Evolutionary conservation across 2,888 invertebrate genomes (phyloP).

Genomic region (Julus scandinavius): DNA sequence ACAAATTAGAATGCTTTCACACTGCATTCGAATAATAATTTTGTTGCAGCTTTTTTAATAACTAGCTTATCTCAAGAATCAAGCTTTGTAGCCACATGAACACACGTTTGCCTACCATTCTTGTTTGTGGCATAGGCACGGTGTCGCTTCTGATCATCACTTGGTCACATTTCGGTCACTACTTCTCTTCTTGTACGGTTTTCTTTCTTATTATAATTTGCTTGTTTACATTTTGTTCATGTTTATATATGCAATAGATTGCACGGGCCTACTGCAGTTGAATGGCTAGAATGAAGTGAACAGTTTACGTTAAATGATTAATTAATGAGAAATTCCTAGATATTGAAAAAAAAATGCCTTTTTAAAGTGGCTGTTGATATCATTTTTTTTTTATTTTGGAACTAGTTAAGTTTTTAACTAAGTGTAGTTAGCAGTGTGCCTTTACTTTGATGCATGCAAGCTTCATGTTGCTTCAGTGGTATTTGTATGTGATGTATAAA

Average conservation of each 20-base stretch:
- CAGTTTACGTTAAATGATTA: neutral
- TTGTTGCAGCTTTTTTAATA: neutral
- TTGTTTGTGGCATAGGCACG: slow-evolving; percentile 50
- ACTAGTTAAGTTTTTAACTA: no score
- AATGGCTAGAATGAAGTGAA: neutral
- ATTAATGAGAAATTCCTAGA: neutral
- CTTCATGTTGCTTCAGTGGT: neutral
- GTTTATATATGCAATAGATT: neutral
- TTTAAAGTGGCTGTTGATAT: neutral
- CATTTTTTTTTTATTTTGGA: neutral
- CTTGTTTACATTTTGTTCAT: neutral
- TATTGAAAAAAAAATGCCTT: neutral
- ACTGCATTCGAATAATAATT: neutral
- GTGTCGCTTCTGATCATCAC: slow-evolving; percentile 17
- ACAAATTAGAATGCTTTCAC: neutral
- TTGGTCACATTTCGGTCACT: slow-evolving; percentile 34
- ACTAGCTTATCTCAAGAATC: neutral
- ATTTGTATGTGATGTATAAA: neutral
- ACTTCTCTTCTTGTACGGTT: neutral
- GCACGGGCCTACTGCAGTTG: neutral
- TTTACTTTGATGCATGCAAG: neutral
- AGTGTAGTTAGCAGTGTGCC: neutral
- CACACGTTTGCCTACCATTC: neutral
- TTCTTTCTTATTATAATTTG: neutral
- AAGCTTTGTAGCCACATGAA: neutral